Evolutionary conservation across 1,140 invertebrate species (phyloP).

Genomic region (Neodiprion lecontei): DNA sequence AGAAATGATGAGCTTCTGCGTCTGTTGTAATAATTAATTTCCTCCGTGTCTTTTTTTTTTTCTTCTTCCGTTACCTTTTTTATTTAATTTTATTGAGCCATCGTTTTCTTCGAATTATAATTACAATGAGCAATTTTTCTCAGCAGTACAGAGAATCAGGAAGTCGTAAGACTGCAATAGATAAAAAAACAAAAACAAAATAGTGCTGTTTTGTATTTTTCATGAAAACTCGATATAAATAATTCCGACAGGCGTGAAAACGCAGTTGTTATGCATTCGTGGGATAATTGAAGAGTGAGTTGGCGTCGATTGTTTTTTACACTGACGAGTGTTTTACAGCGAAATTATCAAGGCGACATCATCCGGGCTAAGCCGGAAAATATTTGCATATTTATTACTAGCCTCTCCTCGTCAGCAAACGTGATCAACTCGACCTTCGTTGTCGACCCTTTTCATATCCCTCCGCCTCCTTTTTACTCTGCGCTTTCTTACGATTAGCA

Average conservation of each 20-base stretch:
- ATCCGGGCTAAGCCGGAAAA: background rate
- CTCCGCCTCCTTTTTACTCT: background rate
- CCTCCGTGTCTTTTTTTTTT: too few relatives aligned
- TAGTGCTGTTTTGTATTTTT: too few relatives aligned
- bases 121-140: too few relatives aligned
- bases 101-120: too few relatives aligned
- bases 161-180: too few relatives aligned
- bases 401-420: background rate
- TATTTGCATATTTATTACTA: slow-evolving; percentile 8
- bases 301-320: background rate
- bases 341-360: background rate
- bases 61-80: too few relatives aligned
- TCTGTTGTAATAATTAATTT: too few relatives aligned
- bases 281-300: background rate
- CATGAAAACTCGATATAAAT: too few relatives aligned
- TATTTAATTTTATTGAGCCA: too few relatives aligned
- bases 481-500: background rate
- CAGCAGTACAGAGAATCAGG: too few relatives aligned
- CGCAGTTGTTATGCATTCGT: background rate
- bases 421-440: slow-evolving; percentile 4
- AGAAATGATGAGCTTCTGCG: too few relatives aligned
- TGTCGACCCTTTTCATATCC: background rate
- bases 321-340: background rate
- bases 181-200: too few relatives aligned
- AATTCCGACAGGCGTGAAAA: background rate